phyloP scores from a whole-genome alignment of 64 coral and sea anemone species.

The Platygyra sinensis region DNA sequence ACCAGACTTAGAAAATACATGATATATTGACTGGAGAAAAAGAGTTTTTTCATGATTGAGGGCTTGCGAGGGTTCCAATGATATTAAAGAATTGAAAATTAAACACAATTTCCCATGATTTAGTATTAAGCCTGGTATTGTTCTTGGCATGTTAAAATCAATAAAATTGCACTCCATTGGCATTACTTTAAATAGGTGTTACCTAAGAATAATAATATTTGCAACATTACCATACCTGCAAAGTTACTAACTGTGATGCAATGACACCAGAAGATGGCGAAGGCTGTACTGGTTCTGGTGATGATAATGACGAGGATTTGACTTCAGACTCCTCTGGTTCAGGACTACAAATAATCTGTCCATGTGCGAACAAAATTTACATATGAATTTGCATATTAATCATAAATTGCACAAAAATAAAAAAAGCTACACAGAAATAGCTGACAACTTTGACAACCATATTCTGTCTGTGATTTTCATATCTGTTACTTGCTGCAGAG shows the following conservation, averaged over 20 bases:
- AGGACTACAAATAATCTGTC: not conserved
- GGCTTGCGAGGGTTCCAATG: too few relatives aligned
- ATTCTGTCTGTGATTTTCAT: not conserved
- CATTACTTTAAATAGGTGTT: too few relatives aligned
- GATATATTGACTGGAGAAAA: too few relatives aligned
- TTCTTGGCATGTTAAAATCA: too few relatives aligned
- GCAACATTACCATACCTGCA: constrained; percentile 1
- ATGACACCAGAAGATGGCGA: not conserved
- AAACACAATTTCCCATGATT: too few relatives aligned
- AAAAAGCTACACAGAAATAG: not conserved
- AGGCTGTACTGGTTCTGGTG: constrained; percentile 1
- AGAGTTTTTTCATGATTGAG: too few relatives aligned
- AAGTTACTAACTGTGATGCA: constrained; percentile 31
- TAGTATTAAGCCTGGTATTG: too few relatives aligned
- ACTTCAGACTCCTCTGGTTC: constrained; percentile 35
- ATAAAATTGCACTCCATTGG: too few relatives aligned
- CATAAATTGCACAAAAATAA: not conserved
- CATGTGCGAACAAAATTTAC: not conserved
- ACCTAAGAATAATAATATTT: too few relatives aligned
- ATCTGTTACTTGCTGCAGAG: too few relatives aligned
- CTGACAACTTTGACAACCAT: not conserved
- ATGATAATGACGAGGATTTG: constrained; percentile 9
- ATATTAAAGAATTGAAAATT: too few relatives aligned
- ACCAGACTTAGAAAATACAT: too few relatives aligned
- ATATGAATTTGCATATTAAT: not conserved